Percentiles rank a stretch among this genome's conserved stretches.
These are phyloP conservation scores for Gambelia wislizenii DNA, from an alignment of 2,797 vertebrate species.

Conservation along the genomic window DNA sequence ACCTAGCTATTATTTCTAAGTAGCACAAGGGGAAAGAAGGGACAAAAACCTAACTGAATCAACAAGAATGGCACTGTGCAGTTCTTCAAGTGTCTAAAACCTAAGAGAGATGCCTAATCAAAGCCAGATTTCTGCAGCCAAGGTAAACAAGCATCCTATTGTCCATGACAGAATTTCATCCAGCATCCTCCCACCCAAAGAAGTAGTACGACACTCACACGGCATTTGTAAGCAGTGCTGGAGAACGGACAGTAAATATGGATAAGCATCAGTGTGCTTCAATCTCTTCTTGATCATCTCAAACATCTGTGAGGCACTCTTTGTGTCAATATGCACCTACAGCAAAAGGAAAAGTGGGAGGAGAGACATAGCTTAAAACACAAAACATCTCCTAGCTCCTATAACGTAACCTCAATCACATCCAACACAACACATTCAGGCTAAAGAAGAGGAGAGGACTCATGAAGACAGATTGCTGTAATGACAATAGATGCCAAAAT, in stretches of 20 bases:
- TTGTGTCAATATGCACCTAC: slow-evolving; percentile 94
- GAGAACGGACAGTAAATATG: slow-evolving; percentile 95
- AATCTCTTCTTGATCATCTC: slow-evolving; percentile 95
- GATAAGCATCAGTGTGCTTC: slow-evolving; percentile 94
- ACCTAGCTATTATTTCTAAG: not conserved
- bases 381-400: slow-evolving; percentile 7
- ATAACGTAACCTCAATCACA: not conserved
- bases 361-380: not conserved
- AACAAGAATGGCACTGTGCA: not conserved
- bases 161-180: not conserved
- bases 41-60: not conserved
- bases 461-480: not conserved
- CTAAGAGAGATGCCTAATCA: not conserved
- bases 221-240: slow-evolving; percentile 98
- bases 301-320: slow-evolving; percentile 96
- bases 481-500: not conserved
- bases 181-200: not conserved
- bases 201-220: slow-evolving; percentile 83
- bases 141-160: not conserved
- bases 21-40: not conserved
- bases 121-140: not conserved
- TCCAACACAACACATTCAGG: not conserved
- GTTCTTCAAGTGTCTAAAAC: not conserved
- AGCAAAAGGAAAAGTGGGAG: slow-evolving; percentile 23
- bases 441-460: not conserved